phyloP scores from a whole-genome alignment of 2,113 vertebrate genomes.

The Tamias sibiricus region DNA sequence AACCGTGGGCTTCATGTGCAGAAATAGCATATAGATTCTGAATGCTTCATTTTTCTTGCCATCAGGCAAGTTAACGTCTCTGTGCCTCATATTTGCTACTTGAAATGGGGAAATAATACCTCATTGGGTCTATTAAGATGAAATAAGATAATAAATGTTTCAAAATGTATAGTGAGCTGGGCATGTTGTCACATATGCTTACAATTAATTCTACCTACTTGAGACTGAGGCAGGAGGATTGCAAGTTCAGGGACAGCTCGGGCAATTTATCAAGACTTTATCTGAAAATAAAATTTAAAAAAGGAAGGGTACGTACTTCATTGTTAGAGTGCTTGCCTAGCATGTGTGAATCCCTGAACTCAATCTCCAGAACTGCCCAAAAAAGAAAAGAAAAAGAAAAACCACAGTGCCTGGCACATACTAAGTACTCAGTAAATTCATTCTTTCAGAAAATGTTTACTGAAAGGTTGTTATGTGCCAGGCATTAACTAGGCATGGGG shows the following conservation, averaged over 20 bases:
- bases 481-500: neutral
- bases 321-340: too few species aligned
- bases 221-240: too few species aligned
- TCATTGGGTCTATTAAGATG: neutral
- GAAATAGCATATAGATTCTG: neutral
- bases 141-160: neutral
- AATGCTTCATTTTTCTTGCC: neutral
- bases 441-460: slow-evolving; percentile 2
- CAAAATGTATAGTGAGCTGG: neutral
- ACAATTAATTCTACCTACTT: too few species aligned
- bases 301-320: too few species aligned
- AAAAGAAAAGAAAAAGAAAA: too few species aligned
- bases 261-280: too few species aligned
- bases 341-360: too few species aligned
- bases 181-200: too few species aligned
- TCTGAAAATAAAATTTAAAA: too few species aligned
- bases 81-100: neutral
- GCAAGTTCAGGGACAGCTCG: too few species aligned
- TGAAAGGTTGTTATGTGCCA: neutral
- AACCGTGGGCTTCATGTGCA: neutral
- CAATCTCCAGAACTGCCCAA: too few species aligned
- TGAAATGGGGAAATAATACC: neutral
- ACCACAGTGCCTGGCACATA: neutral
- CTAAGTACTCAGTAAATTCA: neutral
- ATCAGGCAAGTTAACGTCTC: neutral